phyloP scores from a whole-genome alignment of 2,888 invertebrate genomes.

The Hydrotaea diabolus region DNA sequence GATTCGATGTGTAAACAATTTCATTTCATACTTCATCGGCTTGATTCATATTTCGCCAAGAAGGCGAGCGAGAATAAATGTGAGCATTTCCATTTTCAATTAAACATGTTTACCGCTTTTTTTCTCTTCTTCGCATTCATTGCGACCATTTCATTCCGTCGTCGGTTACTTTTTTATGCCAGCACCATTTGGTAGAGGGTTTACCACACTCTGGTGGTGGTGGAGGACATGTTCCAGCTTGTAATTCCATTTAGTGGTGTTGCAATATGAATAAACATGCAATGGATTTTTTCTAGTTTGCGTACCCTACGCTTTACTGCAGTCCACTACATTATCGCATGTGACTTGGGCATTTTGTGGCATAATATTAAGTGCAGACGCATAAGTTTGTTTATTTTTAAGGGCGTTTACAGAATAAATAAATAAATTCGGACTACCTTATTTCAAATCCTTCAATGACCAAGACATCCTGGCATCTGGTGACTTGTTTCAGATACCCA shows the following conservation, averaged over 20 bases:
- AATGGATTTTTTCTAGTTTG: conserved; percentile 12
- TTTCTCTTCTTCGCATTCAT: neutral
- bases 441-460: too few relatives aligned
- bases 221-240: conserved; percentile 41
- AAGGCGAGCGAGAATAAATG: neutral
- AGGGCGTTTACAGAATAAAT: too few relatives aligned
- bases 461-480: too few relatives aligned
- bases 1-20: neutral
- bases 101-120: conserved; percentile 40
- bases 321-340: too few relatives aligned
- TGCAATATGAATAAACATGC: conserved; percentile 56
- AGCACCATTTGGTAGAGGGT: conserved; percentile 42
- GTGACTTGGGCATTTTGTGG: too few relatives aligned
- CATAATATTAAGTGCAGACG: too few relatives aligned
- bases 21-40: neutral
- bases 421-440: too few relatives aligned
- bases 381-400: too few relatives aligned
- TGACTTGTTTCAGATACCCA: too few relatives aligned
- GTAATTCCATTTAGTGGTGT: conserved; percentile 58
- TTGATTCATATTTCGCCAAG: too few relatives aligned
- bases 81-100: conserved; percentile 58
- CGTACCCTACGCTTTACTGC: neutral
- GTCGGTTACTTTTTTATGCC: conserved; percentile 9
- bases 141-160: neutral
- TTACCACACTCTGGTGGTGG: conserved; percentile 13